Percentiles rank a stretch among this genome's conserved stretches.
These are phyloP conservation scores for Lasioglossum morio DNA, from an alignment of 2,888 invertebrate species.

Conservation along the genomic window DNA sequence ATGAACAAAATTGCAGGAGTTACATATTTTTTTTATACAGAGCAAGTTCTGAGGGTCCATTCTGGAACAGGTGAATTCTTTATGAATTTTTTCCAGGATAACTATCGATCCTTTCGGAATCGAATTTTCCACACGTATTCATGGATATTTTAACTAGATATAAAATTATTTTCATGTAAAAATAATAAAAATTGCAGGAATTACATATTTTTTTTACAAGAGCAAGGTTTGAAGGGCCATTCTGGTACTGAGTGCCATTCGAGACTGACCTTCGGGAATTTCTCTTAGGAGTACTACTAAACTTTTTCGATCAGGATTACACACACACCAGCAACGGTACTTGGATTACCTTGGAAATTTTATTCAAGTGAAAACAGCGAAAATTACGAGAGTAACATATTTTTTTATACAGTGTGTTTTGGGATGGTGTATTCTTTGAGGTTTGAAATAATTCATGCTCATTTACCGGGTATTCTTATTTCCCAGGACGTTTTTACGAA, in stretches of 20 bases:
- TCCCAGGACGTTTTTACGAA: too few species aligned
- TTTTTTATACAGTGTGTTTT: too few species aligned
- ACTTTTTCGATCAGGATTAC: not conserved
- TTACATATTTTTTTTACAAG: too few species aligned
- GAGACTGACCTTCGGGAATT: not conserved
- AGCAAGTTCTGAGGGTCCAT: too few species aligned
- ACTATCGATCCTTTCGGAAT: not conserved
- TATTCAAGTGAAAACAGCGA: not conserved
- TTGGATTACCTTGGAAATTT: accelerated
- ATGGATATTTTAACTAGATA: not conserved
- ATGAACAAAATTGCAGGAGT: not conserved
- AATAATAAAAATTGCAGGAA: too few species aligned
- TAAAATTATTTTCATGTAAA: too few species aligned
- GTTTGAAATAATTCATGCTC: too few species aligned
- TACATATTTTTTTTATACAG: not conserved
- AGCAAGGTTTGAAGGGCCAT: too few species aligned
- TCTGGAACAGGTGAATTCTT: not conserved
- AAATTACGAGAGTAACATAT: too few species aligned
- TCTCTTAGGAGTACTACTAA: accelerated
- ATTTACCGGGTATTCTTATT: too few species aligned
- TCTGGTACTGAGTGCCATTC: too few species aligned
- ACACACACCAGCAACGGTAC: not conserved
- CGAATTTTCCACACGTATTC: not conserved
- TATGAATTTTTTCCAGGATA: not conserved
- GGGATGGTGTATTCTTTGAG: too few species aligned